Evolutionary conservation across 2,113 vertebrate species (phyloP).

Genomic region (Chaetops frenatus): DNA sequence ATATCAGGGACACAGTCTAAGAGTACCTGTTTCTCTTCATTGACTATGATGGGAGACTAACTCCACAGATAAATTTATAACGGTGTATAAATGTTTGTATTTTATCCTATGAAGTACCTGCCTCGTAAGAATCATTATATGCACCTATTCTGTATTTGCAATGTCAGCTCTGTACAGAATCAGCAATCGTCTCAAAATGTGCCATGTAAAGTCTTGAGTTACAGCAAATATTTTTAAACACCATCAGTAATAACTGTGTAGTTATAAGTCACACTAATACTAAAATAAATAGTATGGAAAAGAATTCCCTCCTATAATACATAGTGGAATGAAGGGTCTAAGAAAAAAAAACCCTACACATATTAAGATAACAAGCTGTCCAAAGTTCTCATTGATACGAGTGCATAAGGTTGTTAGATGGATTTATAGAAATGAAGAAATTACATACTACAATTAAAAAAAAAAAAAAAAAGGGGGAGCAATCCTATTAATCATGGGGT

Average conservation of each 20-base stretch:
- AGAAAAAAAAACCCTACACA: background rate
- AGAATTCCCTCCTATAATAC: background rate
- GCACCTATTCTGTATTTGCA: background rate
- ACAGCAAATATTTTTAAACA: background rate
- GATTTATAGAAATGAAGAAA: background rate
- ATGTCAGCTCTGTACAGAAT: background rate
- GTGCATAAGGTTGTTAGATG: background rate
- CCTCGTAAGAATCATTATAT: background rate
- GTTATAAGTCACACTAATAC: background rate
- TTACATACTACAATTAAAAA: background rate
- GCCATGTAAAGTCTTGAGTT: background rate
- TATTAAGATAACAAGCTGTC: background rate
- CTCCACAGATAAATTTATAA: background rate
- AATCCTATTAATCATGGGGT: background rate
- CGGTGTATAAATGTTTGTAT: background rate
- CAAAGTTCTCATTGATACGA: background rate
- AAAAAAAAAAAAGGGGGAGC: rapidly evolving
- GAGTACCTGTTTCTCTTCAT: background rate
- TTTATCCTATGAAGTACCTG: background rate
- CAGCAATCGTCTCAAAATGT: background rate
- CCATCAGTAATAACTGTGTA: background rate
- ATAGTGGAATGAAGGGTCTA: background rate
- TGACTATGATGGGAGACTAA: background rate
- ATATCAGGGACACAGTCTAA: background rate
- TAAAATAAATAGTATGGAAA: background rate